phyloP scores from a whole-genome alignment of 2,113 vertebrate genomes.

The Toxotes chatareus region DNA sequence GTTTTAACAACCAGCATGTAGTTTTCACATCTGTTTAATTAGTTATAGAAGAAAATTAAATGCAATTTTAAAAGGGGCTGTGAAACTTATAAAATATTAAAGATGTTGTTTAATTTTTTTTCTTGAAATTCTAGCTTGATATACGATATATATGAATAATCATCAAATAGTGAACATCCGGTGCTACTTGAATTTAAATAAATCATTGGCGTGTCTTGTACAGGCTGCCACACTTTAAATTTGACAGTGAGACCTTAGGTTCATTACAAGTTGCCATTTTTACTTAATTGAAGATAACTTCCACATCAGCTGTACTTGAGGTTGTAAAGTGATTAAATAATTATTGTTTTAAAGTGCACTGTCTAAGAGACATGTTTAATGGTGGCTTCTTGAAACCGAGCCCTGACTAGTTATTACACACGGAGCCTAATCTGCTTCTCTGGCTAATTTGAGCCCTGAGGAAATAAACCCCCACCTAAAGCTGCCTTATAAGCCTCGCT shows the following conservation, averaged over 20 bases:
- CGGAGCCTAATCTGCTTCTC: slow-evolving; percentile 69
- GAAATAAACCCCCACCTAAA: slow-evolving; percentile 71
- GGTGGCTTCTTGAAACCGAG: slow-evolving; percentile 46
- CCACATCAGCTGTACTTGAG: slow-evolving; percentile 35
- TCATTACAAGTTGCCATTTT: slow-evolving; percentile 38
- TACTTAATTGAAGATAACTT: slow-evolving; percentile 33
- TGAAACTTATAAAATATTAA: no score
- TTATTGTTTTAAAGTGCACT: slow-evolving; percentile 73
- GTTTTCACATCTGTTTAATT: background rate
- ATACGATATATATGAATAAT: background rate
- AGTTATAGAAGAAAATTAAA: background rate
- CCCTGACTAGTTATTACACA: slow-evolving; percentile 54
- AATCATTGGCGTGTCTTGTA: background rate
- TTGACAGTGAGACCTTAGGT: background rate
- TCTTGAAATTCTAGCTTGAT: background rate
- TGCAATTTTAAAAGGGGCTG: background rate
- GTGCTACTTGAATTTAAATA: background rate
- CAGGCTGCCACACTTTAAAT: background rate
- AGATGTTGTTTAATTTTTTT: background rate
- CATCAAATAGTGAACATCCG: background rate
- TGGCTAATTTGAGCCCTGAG: slow-evolving; percentile 74
- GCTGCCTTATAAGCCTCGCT: slow-evolving; percentile 61
- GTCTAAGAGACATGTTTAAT: slow-evolving; percentile 68
- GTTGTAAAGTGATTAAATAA: slow-evolving; percentile 72
- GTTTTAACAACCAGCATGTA: background rate